phyloP scores from a whole-genome alignment of 2,888 invertebrate species.

The Drosophila limbata region DNA sequence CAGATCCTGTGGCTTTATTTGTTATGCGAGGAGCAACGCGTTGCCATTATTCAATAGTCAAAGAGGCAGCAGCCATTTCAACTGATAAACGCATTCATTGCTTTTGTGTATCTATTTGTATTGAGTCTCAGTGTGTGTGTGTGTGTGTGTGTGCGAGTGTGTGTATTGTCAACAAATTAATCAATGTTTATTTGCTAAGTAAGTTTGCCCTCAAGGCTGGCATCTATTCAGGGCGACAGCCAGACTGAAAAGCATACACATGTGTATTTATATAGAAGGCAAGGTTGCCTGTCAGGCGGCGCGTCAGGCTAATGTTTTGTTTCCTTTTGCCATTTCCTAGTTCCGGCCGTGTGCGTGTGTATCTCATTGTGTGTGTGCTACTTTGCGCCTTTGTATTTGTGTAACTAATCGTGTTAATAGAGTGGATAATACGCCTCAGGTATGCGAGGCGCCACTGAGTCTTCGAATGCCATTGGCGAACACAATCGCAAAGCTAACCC shows the following conservation, averaged over 20 bases:
- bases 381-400: slow-evolving; percentile 77
- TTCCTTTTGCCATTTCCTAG: slow-evolving; percentile 74
- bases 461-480: slow-evolving; percentile 60
- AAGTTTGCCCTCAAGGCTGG: slow-evolving; percentile 74
- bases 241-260: slow-evolving; percentile 19
- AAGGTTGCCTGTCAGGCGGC: slow-evolving; percentile 29
- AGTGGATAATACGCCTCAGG: slow-evolving; percentile 81
- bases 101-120: slow-evolving; percentile 21
- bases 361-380: slow-evolving; percentile 28
- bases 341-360: slow-evolving; percentile 52
- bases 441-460: slow-evolving; percentile 60
- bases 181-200: slow-evolving; percentile 84
- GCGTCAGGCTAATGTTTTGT: slow-evolving; percentile 68
- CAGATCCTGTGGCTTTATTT: slow-evolving; percentile 59
- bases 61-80: slow-evolving; percentile 51
- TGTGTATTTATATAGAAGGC: not conserved
- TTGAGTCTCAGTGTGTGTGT: slow-evolving; percentile 26
- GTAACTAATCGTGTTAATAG: slow-evolving; percentile 82
- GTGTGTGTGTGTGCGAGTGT: slow-evolving; percentile 42
- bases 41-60: slow-evolving; percentile 74
- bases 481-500: slow-evolving; percentile 46
- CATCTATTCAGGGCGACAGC: slow-evolving; percentile 48
- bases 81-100: slow-evolving; percentile 43
- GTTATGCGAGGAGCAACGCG: slow-evolving; percentile 60
- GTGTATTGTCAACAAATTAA: slow-evolving; percentile 83